Conservation (phyloP, 2,113 vertebrate genomes). For the Pipa parva region DNA sequence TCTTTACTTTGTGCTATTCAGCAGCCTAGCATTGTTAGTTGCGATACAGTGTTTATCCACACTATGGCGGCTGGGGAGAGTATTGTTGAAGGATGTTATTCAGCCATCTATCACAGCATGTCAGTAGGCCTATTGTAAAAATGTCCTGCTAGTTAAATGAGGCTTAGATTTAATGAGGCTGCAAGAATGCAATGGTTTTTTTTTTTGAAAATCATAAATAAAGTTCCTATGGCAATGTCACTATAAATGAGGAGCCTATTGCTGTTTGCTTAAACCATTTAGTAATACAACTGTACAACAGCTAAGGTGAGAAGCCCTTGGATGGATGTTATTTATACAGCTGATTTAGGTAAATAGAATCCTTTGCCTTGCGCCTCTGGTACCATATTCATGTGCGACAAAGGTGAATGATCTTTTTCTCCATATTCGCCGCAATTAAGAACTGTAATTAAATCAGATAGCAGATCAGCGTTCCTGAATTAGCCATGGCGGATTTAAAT, state of each 20-base stretch:
- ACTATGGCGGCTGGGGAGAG: not conserved
- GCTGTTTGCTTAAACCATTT: slow-evolving; percentile 49
- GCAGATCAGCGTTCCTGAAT: too few relatives aligned
- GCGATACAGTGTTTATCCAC: slow-evolving; percentile 8
- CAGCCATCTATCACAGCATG: slow-evolving; percentile 62
- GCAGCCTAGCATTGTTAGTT: not conserved
- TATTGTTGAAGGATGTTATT: slow-evolving; percentile 54
- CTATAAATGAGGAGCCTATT: slow-evolving; percentile 46
- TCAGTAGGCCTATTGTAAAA: slow-evolving; percentile 71
- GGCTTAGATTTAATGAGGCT: slow-evolving; percentile 68
- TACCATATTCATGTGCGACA: too few relatives aligned
- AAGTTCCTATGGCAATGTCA: slow-evolving; percentile 56
- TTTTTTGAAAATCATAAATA: slow-evolving; percentile 64
- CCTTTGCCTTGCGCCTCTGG: too few relatives aligned
- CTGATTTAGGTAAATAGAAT: not conserved
- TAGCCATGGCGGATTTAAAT: too few relatives aligned
- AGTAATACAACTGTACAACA: not conserved
- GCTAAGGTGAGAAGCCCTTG: not conserved
- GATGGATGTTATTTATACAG: not conserved
- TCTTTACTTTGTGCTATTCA: slow-evolving; percentile 6
- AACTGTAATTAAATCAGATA: too few relatives aligned
- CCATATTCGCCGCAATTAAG: too few relatives aligned
- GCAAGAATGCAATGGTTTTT: slow-evolving; percentile 53
- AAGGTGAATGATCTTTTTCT: too few relatives aligned
- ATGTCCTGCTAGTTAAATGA: slow-evolving; percentile 69